Evolutionary conservation across 2,888 invertebrate genomes (phyloP), one percentile per base, ranked within the genome.

Genomic region (Limnephilus rhombicus): DNA sequence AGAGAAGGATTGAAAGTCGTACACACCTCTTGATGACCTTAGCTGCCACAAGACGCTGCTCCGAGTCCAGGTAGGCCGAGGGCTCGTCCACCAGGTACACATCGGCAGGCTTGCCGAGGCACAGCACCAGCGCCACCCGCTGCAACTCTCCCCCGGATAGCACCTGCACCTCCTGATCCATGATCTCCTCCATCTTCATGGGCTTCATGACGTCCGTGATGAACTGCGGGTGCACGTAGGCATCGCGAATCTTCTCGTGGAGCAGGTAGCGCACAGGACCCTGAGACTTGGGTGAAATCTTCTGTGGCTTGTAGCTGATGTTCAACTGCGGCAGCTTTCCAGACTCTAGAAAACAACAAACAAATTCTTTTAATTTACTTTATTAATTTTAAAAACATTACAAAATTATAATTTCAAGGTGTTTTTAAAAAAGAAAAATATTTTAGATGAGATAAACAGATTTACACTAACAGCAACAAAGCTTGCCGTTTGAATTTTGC

Each of bases 241-340:
- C 99, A 96, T 99, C 99, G 93, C 99, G 97, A 94, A 99, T 99
- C 95, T 99, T 99, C 92, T 99, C 99, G 94, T 99, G 99, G 93
- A 99, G 96, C 94, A 99, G 96, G 94, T 98, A 98, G 87, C 99
- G 97, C 7, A 99, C 99, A 93, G 98, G 97, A 85, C 99, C 99
- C 95, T 98, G 98, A 92, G 98, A 98, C 96, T 99, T 99, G 5
- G 99, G 99, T 94, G 99, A 99, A 95, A 99, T 99, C 96, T 99
- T 99, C 96, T 99, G 99, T 85, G 99, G 99, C 96, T 99, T 99
- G 97, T 99, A 99, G 95, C 99, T 99, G 95, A 99, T 99, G 95
- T 99, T 98, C 94, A 99, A 96, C 94, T 98, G 98, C 0, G 99
- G 99, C 93, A 99, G 96, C 94, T 97, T 97, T 83, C 97, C 98